Percentiles rank a stretch among this genome's conserved stretches.
These are phyloP conservation scores for Aphaenogaster ashmeadi DNA, from an alignment of 1,140 invertebrate genomes.

Conservation along the genomic window DNA sequence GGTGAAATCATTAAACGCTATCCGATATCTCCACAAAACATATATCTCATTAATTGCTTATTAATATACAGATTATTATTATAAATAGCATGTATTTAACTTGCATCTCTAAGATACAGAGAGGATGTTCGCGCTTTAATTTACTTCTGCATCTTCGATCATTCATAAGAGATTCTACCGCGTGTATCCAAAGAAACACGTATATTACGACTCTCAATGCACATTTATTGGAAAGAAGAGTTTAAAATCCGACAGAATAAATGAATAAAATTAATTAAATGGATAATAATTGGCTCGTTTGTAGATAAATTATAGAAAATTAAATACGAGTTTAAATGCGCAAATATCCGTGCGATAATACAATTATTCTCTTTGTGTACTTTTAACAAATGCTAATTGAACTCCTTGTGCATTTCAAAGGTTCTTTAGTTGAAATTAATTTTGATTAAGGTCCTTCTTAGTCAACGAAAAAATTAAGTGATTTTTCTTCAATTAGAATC, in stretches of 20 bases:
- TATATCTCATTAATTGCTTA: not conserved
- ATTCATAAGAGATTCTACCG: not conserved
- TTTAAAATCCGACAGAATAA: slow-evolving; percentile 7
- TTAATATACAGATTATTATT: slow-evolving; percentile 16
- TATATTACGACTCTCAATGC: not conserved
- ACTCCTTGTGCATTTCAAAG: too few relatives aligned
- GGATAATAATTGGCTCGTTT: not conserved
- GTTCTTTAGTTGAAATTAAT: too few relatives aligned
- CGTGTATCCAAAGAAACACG: not conserved
- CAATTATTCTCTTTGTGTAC: too few relatives aligned
- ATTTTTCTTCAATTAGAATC: too few relatives aligned
- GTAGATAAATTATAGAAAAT: not conserved
- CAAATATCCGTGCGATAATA: not conserved
- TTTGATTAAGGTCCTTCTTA: too few relatives aligned
- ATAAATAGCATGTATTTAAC: not conserved
- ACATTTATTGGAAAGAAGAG: not conserved
- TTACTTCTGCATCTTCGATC: not conserved
- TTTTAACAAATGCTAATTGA: too few relatives aligned
- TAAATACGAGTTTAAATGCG: not conserved
- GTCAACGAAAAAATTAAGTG: too few relatives aligned
- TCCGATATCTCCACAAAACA: not conserved
- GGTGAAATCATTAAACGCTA: not conserved
- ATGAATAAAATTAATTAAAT: not conserved
- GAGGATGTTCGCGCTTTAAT: not conserved
- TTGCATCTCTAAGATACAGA: not conserved